These are phyloP conservation scores for Betta splendens DNA, from an alignment of 2,797 vertebrate genomes.

Conservation along the genomic window DNA sequence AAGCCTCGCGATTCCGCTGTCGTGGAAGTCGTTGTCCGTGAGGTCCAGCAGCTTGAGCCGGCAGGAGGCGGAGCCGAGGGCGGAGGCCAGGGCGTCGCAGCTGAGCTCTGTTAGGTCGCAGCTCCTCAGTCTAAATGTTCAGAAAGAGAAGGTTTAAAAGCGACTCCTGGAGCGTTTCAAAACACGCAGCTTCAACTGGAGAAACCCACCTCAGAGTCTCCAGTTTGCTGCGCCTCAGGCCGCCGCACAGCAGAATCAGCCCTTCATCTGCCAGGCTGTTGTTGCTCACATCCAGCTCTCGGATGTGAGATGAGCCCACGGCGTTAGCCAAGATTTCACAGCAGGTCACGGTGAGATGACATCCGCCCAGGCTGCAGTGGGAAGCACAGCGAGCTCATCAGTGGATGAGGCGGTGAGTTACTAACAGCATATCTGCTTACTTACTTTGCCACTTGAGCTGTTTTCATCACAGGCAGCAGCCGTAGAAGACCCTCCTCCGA, in stretches of 20 bases:
- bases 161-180: not conserved
- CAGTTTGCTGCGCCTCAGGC: slow-evolving; percentile 53
- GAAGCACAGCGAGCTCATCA: not conserved
- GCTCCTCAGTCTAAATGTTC: slow-evolving; percentile 55
- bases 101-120: slow-evolving; percentile 62
- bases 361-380: slow-evolving; percentile 54
- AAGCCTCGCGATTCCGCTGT: slow-evolving; percentile 51
- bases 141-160: not conserved
- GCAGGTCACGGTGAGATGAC: slow-evolving; percentile 58
- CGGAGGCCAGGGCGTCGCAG: slow-evolving; percentile 22
- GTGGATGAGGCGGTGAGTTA: not conserved
- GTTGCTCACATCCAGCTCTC: slow-evolving; percentile 64
- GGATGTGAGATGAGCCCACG: slow-evolving; percentile 48
- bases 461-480: slow-evolving; percentile 71
- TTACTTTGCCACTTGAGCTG: slow-evolving; percentile 63
- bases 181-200: not conserved
- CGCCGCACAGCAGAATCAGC: slow-evolving; percentile 41
- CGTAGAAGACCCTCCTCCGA: slow-evolving; percentile 68
- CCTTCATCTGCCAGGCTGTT: slow-evolving; percentile 69
- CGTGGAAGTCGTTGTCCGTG: slow-evolving; percentile 67
- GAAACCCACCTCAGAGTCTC: slow-evolving; percentile 58
- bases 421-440: slow-evolving; percentile 10
- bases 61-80: slow-evolving; percentile 53
- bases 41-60: slow-evolving; percentile 63
- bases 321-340: slow-evolving; percentile 44